Evolutionary conservation across 2,797 vertebrate genomes (phyloP).

Genomic region (Carapus acus): DNA sequence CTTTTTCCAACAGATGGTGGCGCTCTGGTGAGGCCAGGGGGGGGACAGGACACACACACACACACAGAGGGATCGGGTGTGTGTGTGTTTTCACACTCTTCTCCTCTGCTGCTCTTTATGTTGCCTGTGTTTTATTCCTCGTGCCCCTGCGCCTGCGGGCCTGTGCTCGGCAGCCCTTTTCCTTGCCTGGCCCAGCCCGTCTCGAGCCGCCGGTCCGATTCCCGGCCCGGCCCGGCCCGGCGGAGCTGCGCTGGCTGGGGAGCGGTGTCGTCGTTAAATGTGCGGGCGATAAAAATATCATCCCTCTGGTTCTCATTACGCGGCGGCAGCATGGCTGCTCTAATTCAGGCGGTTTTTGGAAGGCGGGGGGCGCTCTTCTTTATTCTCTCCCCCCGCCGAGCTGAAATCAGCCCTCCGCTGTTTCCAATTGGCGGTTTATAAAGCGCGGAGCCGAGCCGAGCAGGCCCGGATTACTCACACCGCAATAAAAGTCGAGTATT

Average conservation of each 20-base stretch:
- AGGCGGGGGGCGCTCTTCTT: conserved; percentile 24
- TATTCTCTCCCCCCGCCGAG: conserved; percentile 23
- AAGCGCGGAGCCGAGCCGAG: conserved; percentile 43
- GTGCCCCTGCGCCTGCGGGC: conserved; percentile 45
- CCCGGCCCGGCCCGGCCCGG: conserved; percentile 46
- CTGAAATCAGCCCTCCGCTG: conserved; percentile 55
- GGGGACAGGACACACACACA: conserved; percentile 31
- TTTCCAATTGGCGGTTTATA: conserved; percentile 58
- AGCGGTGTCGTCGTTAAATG: conserved; percentile 44
- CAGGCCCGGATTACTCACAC: conserved; percentile 48
- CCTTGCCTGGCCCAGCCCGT: conserved; percentile 59
- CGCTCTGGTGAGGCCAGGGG: conserved; percentile 47
- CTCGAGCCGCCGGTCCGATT: conserved; percentile 48
- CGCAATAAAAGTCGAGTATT: conserved; percentile 69
- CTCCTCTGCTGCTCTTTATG: conserved; percentile 49
- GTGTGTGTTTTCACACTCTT: conserved; percentile 18
- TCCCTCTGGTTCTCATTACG: conserved; percentile 68
- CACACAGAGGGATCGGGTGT: conserved; percentile 8
- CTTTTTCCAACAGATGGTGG: conserved; percentile 66
- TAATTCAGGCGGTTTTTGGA: conserved; percentile 66
- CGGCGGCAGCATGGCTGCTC: conserved; percentile 57
- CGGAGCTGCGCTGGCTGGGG: conserved; percentile 36
- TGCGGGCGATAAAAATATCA: conserved; percentile 38
- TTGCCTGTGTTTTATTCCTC: conserved; percentile 59
- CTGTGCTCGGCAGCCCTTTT: conserved; percentile 50